These are phyloP conservation scores for Diadromus collaris DNA, from an alignment of 2,888 invertebrate species.

Conservation along the genomic window DNA sequence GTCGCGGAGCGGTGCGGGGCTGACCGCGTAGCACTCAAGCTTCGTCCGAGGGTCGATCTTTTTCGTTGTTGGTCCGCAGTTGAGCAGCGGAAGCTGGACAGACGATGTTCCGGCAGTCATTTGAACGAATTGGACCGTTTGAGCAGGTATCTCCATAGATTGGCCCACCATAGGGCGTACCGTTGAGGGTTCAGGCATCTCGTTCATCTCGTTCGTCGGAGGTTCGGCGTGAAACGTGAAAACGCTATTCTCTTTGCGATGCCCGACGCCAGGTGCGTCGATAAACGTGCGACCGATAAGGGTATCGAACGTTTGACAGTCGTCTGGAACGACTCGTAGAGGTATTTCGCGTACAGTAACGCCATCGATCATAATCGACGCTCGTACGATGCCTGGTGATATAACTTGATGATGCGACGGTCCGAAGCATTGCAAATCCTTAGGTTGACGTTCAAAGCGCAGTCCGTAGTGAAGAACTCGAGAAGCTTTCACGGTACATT, in stretches of 20 bases:
- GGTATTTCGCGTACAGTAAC: constrained; percentile 8
- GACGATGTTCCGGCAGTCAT: background rate
- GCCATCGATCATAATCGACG: constrained; percentile 27
- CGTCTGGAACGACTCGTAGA: constrained; percentile 38
- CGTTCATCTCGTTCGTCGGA: background rate
- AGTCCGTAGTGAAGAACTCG: constrained; percentile 44
- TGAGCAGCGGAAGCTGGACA: background rate
- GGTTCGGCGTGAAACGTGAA: constrained; percentile 12
- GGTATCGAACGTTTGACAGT: constrained; percentile 35
- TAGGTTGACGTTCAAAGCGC: constrained; percentile 7
- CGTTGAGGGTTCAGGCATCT: background rate
- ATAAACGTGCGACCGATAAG: constrained; percentile 40
- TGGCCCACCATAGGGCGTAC: background rate
- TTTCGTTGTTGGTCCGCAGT: background rate
- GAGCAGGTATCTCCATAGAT: background rate
- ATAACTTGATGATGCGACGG: background rate
- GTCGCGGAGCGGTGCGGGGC: background rate
- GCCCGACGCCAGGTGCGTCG: constrained; percentile 23
- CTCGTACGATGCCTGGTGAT: constrained; percentile 25
- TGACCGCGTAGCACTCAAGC: background rate
- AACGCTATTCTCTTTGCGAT: background rate
- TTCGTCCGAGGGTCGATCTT: constrained; percentile 1
- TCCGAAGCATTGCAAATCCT: constrained; percentile 20
- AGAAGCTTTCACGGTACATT: constrained; percentile 61
- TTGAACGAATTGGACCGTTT: constrained; percentile 14